These are phyloP conservation scores for Xylota sylvarum DNA, from an alignment of 2,888 invertebrate genomes.

Conservation along the genomic window DNA sequence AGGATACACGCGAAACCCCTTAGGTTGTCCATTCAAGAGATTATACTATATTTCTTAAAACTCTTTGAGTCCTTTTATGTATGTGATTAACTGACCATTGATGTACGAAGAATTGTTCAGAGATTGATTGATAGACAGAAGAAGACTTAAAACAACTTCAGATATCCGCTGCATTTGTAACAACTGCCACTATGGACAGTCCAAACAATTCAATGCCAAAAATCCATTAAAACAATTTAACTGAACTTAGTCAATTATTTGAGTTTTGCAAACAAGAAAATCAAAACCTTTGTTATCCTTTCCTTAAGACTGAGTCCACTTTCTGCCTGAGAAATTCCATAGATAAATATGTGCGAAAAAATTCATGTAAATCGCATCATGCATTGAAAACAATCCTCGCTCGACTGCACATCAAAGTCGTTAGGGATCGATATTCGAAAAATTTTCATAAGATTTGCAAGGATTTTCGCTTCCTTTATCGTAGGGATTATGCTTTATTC, in stretches of 20 bases:
- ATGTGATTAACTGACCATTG: no score
- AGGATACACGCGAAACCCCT: no score
- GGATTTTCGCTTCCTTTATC: constrained; percentile 32
- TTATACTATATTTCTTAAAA: no score
- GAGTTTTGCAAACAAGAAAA: constrained; percentile 26
- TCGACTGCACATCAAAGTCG: constrained; percentile 46
- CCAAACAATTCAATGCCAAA: constrained; percentile 2
- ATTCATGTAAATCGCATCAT: constrained; percentile 59
- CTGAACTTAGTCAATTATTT: constrained; percentile 32
- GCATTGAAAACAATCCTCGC: constrained; percentile 38
- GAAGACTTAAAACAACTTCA: background rate
- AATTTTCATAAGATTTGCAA: constrained; percentile 51
- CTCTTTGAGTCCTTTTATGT: no score
- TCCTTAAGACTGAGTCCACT: constrained; percentile 14
- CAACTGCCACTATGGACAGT: constrained; percentile 7
- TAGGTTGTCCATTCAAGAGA: no score
- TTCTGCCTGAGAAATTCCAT: constrained; percentile 18
- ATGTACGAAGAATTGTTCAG: no score
- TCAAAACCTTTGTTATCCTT: constrained; percentile 27
- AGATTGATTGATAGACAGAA: no score
- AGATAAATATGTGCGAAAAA: constrained; percentile 59
- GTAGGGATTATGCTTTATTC: constrained; percentile 32
- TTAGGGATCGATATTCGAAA: constrained; percentile 23
- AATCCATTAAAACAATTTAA: background rate
- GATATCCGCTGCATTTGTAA: background rate